phyloP scores from a whole-genome alignment of 2,888 invertebrate genomes.

The Chirona hameri region DNA sequence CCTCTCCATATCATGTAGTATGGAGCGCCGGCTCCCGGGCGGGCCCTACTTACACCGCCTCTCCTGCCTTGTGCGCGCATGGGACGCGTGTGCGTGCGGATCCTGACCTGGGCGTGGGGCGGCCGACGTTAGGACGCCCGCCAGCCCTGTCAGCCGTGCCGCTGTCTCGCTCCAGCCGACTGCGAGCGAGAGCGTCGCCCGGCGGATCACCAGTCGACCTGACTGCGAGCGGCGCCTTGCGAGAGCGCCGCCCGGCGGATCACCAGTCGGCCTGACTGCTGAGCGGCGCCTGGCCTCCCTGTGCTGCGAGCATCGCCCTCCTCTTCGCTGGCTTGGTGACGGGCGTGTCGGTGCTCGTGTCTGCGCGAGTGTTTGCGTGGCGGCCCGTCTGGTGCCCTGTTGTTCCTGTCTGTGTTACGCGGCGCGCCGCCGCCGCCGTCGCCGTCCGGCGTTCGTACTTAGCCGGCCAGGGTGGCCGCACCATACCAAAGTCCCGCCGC shows the following conservation, averaged over 20 bases:
- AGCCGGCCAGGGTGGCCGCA: not conserved
- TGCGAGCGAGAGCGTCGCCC: not conserved
- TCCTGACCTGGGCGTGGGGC: not conserved
- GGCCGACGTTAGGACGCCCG: not conserved
- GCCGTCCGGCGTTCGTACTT: not conserved
- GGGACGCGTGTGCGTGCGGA: not conserved
- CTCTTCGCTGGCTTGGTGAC: no score
- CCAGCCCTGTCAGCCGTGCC: not conserved
- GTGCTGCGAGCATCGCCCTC: no score
- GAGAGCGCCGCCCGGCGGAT: not conserved
- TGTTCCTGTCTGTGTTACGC: no score
- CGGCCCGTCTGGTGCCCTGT: not conserved
- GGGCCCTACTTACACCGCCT: not conserved
- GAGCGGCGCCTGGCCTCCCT: no score
- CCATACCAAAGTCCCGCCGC: not conserved
- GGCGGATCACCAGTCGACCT: not conserved
- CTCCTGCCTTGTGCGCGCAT: not conserved
- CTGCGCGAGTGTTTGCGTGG: not conserved
- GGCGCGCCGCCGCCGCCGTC: no score
- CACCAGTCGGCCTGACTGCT: not conserved
- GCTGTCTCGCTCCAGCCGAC: not conserved
- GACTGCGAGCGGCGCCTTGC: no score
- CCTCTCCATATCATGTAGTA: constrained; percentile 3
- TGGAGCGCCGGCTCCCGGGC: not conserved
- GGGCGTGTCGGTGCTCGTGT: not conserved